A percentile compares a stretch with the other conserved stretches of the same genome.
Evolutionary conservation across 2,113 vertebrate species (phyloP).

Genomic region (Plecturocebus donacophilus): DNA sequence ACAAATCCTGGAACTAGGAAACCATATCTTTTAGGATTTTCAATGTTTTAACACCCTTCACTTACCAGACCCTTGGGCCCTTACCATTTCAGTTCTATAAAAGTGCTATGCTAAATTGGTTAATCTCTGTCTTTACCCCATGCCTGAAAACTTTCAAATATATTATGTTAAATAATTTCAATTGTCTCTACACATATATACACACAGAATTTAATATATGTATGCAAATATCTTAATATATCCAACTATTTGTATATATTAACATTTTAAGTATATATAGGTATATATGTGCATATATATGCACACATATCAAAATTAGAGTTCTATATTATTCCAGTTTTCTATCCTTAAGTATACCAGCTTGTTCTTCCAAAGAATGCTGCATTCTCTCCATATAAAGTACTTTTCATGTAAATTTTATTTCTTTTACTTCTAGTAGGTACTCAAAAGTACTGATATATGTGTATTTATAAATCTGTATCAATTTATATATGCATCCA

Average conservation of each 20-base stretch:
- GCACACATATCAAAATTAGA: neutral
- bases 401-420: neutral
- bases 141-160: neutral
- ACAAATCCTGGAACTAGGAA: neutral
- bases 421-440: neutral
- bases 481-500: neutral
- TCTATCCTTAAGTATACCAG: neutral
- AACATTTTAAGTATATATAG: neutral
- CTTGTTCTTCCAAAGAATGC: neutral
- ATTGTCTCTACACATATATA: neutral
- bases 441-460: neutral
- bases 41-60: neutral
- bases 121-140: neutral
- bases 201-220: neutral
- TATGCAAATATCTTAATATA: neutral
- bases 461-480: neutral
- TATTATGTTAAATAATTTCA: neutral
- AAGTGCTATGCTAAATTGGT: neutral
- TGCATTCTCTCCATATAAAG: constrained; percentile 17
- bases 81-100: neutral
- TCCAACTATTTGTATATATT: neutral
- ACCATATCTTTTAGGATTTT: neutral
- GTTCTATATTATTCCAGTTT: neutral
- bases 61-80: neutral
- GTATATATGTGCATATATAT: neutral